These are phyloP conservation scores for Augiades crinisus DNA, from an alignment of 2,888 invertebrate species.

Conservation along the genomic window DNA sequence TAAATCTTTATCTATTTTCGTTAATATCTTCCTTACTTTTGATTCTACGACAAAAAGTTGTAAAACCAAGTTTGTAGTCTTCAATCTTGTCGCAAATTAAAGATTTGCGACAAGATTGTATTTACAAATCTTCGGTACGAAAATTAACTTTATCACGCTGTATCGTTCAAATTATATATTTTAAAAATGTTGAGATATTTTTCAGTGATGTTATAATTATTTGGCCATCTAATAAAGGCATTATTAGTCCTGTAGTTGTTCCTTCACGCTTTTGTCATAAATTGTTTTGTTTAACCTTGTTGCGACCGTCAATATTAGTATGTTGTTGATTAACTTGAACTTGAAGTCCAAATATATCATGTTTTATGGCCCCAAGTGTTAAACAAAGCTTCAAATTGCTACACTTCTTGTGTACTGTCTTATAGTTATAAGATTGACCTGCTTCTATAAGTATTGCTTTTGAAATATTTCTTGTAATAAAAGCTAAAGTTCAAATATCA, in stretches of 20 bases:
- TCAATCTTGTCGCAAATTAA: too few species aligned
- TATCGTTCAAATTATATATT: conserved; percentile 8
- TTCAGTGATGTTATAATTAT: conserved; percentile 1
- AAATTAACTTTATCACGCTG: too few species aligned
- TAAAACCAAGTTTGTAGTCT: too few species aligned
- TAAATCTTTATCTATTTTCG: too few species aligned
- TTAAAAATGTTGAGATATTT: conserved; percentile 8
- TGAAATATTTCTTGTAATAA: conserved; percentile 1
- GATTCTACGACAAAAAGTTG: too few species aligned
- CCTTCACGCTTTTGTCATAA: conserved; percentile 68
- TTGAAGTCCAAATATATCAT: conserved; percentile 37
- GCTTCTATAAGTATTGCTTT: conserved; percentile 34
- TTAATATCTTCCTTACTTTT: too few species aligned
- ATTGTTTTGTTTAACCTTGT: conserved; percentile 75
- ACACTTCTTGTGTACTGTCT: conserved; percentile 53
- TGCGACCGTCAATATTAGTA: conserved; percentile 44
- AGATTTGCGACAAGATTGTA: too few species aligned
- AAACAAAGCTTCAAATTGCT: conserved; percentile 76
- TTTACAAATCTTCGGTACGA: too few species aligned
- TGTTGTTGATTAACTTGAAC: conserved; percentile 37
- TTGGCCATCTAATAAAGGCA: conserved; percentile 47
- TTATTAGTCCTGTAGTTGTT: conserved; percentile 51
- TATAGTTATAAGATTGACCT: conserved; percentile 45
- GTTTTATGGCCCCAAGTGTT: conserved; percentile 68
- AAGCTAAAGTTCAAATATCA: conserved; percentile 7